A percentile compares a stretch with the other conserved stretches of the same genome.
Evolutionary conservation across 92 coral and sea anemone species (phyloP).

Genomic region (Isaurus tuberculatus): DNA sequence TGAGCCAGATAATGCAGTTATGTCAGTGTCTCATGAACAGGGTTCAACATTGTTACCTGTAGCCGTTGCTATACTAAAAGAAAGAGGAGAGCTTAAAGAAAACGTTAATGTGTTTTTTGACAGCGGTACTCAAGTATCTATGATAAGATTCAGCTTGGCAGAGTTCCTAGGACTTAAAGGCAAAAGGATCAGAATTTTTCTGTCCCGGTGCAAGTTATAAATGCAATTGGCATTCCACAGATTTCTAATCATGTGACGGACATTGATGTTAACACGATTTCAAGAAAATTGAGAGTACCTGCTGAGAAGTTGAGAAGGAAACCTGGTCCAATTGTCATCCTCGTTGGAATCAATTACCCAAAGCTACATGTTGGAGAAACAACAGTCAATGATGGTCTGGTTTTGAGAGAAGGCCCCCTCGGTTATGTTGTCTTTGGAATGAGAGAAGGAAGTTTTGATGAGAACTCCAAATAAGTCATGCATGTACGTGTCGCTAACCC

Average conservation of each 20-base stretch:
- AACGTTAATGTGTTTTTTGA: constrained; percentile 33
- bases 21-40: constrained; percentile 8
- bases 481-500: constrained; percentile 52
- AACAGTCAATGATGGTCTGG: constrained; percentile 53
- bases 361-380: constrained; percentile 71
- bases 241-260: constrained; percentile 53
- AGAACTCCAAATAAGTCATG: constrained; percentile 45
- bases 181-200: constrained; percentile 48
- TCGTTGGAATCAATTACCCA: constrained; percentile 67
- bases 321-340: constrained; percentile 63
- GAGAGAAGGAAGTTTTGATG: neutral
- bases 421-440: constrained; percentile 72
- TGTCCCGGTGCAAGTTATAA: constrained; percentile 48
- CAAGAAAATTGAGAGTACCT: constrained; percentile 47
- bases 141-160: constrained; percentile 49
- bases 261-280: constrained; percentile 27
- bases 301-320: constrained; percentile 39
- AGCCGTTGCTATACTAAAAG: neutral
- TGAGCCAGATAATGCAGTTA: neutral
- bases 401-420: constrained; percentile 62
- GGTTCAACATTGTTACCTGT: neutral
- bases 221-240: constrained; percentile 70
- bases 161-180: constrained; percentile 54
- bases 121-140: constrained; percentile 64
- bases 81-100: neutral